Percentiles rank a stretch among this genome's conserved stretches.
These are phyloP conservation scores for Cathartes aura DNA, from an alignment of 2,113 vertebrate genomes.

Conservation along the genomic window DNA sequence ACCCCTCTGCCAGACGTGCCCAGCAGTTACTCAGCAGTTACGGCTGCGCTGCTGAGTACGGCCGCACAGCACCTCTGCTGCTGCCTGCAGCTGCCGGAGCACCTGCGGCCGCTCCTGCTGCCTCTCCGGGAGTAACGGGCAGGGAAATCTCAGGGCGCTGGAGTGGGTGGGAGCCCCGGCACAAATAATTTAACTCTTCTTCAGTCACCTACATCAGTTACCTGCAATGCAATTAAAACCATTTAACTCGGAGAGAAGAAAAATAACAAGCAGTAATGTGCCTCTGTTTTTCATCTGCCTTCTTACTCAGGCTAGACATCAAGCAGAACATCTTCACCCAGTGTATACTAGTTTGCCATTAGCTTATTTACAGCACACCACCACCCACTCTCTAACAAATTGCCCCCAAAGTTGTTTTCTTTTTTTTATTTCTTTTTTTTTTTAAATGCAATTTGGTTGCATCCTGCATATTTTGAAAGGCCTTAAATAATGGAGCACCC, in stretches of 20 bases:
- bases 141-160: neutral
- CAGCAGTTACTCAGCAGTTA: neutral
- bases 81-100: neutral
- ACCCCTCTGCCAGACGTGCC: neutral
- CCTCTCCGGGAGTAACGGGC: rapidly evolving
- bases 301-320: neutral
- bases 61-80: neutral
- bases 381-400: neutral
- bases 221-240: neutral
- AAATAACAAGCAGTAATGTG: neutral
- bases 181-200: neutral
- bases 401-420: neutral
- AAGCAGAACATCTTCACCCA: neutral
- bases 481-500: neutral
- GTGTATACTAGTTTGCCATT: neutral
- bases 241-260: neutral
- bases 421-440: neutral
- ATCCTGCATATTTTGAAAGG: neutral
- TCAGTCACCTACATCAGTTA: neutral
- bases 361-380: neutral
- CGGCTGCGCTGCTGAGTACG: rapidly evolving
- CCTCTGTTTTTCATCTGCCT: neutral
- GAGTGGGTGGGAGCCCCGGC: neutral
- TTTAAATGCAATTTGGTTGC: neutral
- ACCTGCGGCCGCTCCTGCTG: neutral